Evolutionary conservation across 2,113 vertebrate species (phyloP), one percentile per base, ranked within the genome.

Genomic region (Maccullochella peelii): DNA sequence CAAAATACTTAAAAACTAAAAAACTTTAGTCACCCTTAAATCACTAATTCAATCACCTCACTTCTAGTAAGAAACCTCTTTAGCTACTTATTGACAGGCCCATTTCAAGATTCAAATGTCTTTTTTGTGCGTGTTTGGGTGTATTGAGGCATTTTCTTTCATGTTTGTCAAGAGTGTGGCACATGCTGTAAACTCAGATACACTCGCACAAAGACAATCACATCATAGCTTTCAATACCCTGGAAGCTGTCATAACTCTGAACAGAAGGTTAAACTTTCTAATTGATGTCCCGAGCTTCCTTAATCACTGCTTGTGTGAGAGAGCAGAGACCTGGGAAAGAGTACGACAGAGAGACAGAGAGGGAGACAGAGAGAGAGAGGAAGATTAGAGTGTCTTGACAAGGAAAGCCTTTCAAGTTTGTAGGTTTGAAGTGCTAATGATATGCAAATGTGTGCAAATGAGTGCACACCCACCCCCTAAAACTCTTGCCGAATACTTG

Each of bases 341-440:
- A 70, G 33, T 33, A 57, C 3, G 50, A 33, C 55, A 67, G 52
- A 69, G 80, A 74, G 57, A 66, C 69, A 49, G 68, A 81, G 76
- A 50, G 80, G 21, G 82, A 66, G 77, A 40, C 0, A 25, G 59
- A 10, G 80, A 77, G 85, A 87, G 90, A 67, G 88, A 81, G 84
- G 66, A 77, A 92, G 89, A 94, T 93, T 93, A 93, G 87, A 87
- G 88, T 76, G 82, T 84, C 91, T 88, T 93, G 91, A 93, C 91
- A 93, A 91, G 92, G 84, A 86, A 88, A 86, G 84, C 88, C 93
- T 94, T 94, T 95, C 92, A 95, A 93, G 93, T 94, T 89, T 77
- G 78, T 67, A 91, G 92, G 92, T 94, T 94, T 94, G 93, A 94
- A 93, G 94, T 94, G 93, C 91, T 95, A 94, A 95, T 93, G 82